These are phyloP conservation scores for Philonicus albiceps DNA, from an alignment of 2,888 invertebrate genomes.

Conservation along the genomic window DNA sequence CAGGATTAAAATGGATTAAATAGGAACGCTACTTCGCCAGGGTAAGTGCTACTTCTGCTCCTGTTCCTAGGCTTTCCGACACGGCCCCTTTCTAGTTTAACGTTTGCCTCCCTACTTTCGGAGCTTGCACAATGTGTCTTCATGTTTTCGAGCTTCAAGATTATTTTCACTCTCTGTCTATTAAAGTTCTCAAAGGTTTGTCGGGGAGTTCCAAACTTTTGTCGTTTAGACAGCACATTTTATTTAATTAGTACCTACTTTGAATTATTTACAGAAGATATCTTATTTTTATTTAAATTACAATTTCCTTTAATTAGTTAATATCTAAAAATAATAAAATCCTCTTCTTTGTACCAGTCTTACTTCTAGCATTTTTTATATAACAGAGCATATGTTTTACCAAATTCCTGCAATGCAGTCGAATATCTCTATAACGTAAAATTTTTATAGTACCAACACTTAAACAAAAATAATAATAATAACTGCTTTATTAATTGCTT, in stretches of 20 bases:
- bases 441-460: too few relatives aligned
- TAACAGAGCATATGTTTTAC: too few relatives aligned
- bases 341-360: not conserved
- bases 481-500: too few relatives aligned
- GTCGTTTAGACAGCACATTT: not conserved
- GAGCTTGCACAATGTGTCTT: not conserved
- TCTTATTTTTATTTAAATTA: not conserved
- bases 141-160: not conserved
- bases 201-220: not conserved
- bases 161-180: not conserved
- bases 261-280: not conserved
- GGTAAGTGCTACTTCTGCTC: not conserved
- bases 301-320: not conserved
- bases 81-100: not conserved
- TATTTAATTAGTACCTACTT: not conserved
- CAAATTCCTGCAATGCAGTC: too few relatives aligned
- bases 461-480: too few relatives aligned
- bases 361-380: too few relatives aligned
- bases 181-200: not conserved
- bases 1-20: conserved; percentile 30
- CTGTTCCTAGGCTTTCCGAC: not conserved
- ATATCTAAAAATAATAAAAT: not conserved
- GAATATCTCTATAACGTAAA: too few relatives aligned
- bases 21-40: not conserved
- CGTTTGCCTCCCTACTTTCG: not conserved